These are phyloP conservation scores for Grantiella picta DNA, from an alignment of 2,113 vertebrate genomes.

Conservation along the genomic window DNA sequence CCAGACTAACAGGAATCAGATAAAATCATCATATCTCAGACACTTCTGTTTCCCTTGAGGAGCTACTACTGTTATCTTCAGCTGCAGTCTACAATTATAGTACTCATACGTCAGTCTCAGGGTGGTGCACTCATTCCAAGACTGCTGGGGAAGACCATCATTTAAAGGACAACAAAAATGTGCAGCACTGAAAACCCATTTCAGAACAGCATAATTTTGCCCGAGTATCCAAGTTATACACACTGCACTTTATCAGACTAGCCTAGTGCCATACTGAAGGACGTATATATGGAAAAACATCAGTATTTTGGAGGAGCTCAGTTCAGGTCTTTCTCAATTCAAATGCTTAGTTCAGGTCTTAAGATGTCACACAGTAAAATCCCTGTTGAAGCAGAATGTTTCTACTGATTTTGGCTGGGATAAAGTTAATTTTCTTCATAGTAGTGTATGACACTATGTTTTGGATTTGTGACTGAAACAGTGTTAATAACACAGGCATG, in stretches of 20 bases:
- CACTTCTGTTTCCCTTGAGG: background rate
- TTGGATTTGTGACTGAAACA: background rate
- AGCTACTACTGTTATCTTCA: background rate
- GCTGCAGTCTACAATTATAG: background rate
- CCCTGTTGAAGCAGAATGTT: background rate
- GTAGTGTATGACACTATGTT: background rate
- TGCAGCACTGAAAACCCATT: background rate
- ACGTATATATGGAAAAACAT: background rate
- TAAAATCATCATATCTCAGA: background rate
- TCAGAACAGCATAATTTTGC: background rate
- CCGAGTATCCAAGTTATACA: background rate
- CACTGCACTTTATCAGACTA: background rate
- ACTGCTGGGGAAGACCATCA: background rate
- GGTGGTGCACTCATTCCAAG: background rate
- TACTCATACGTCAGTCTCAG: background rate
- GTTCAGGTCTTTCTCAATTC: background rate
- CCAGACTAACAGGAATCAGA: background rate
- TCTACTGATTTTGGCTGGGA: background rate
- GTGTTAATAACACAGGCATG: background rate
- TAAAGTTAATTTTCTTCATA: background rate
- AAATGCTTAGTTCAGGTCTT: background rate
- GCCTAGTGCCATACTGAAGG: background rate
- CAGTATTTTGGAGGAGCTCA: background rate
- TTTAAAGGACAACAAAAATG: background rate
- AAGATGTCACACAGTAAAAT: background rate